Base-by-base conservation (phyloP, 2,797 vertebrate species). In the Syngnathus acus region DNA sequence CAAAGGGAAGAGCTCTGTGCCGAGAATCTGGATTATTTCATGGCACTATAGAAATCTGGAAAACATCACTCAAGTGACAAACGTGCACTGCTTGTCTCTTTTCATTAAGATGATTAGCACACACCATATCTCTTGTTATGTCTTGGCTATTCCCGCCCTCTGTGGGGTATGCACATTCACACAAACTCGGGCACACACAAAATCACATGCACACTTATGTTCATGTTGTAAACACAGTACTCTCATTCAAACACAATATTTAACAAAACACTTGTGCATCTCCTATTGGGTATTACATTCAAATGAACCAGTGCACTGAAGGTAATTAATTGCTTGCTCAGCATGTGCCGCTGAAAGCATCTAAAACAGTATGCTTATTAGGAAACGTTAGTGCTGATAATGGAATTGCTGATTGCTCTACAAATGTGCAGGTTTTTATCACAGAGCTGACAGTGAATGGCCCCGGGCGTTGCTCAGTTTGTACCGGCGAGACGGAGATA, bases 131-230 rank as follows among this genome's bases (percentile, higher is more conserved):
- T 61, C 74, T 60, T 83, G 76, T 77, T 77, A 79, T 84, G 73
- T 26, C 66, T 72, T 43, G 23, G 68, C 70, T 81, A 70, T 79
- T 79, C 77, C 48, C 21, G 8, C 21, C 72, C 75, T 72, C 83
- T 83, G 87, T 75, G 39, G n/a, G 61, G 26, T 48, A 48, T 50
- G 21, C 55, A 40, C n/a, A 62, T 8, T 23, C 21, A 45, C 40
- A 62, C 38, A n/a, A 3, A 50, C 16, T 7, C 17, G 19, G 3
- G 19, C 47, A 50, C 48, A 50, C 17, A 50, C 16, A n/a, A 17
- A 9, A 17, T 32, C 11, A 32, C 11, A 23, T 2, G 26, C 10
- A 26, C 23, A 54, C 21, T 5, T 7, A 13, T 45, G 13, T 45
- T 58, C 26, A 58, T 58, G 50, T 40, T 60, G 60, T 62, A 62